These are phyloP conservation scores for Melieria picta DNA, from an alignment of 2,888 invertebrate genomes.

Conservation along the genomic window DNA sequence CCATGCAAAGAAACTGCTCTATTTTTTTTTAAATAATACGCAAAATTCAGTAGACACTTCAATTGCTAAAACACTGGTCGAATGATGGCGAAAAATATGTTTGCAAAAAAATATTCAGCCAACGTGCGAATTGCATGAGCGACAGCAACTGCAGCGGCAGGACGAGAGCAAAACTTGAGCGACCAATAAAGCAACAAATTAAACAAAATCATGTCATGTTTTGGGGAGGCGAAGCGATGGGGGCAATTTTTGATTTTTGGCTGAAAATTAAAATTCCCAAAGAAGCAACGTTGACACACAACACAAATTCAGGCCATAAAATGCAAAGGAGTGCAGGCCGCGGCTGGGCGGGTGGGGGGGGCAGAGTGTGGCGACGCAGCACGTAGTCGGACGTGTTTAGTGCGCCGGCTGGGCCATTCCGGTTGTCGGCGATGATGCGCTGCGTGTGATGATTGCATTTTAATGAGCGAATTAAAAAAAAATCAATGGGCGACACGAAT, in stretches of 20 bases:
- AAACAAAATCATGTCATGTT: constrained; percentile 31
- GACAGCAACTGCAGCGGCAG: constrained; percentile 6
- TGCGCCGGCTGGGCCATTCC: no score
- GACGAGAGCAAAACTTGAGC: constrained; percentile 3
- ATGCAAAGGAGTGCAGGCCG: constrained; percentile 17
- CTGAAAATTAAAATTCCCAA: constrained; percentile 1
- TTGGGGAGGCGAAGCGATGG: constrained; percentile 4
- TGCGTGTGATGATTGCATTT: constrained; percentile 60
- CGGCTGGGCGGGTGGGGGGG: not conserved
- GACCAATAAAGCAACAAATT: constrained; percentile 22
- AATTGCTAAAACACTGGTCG: no score
- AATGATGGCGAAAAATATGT: no score
- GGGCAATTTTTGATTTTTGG: no score
- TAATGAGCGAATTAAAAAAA: constrained; percentile 60
- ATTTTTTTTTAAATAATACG: no score
- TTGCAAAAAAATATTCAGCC: no score
- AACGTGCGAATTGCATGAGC: constrained; percentile 12
- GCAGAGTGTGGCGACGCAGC: no score
- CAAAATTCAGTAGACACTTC: no score
- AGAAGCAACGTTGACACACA: not conserved
- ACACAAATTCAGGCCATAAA: constrained; percentile 15
- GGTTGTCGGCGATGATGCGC: no score
- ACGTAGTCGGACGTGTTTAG: not conserved
- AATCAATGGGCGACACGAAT: constrained; percentile 50
- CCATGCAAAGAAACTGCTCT: not conserved